Evolutionary conservation across 2,888 invertebrate genomes (phyloP).

Genomic region (Dyspetes luteomarginatus): DNA sequence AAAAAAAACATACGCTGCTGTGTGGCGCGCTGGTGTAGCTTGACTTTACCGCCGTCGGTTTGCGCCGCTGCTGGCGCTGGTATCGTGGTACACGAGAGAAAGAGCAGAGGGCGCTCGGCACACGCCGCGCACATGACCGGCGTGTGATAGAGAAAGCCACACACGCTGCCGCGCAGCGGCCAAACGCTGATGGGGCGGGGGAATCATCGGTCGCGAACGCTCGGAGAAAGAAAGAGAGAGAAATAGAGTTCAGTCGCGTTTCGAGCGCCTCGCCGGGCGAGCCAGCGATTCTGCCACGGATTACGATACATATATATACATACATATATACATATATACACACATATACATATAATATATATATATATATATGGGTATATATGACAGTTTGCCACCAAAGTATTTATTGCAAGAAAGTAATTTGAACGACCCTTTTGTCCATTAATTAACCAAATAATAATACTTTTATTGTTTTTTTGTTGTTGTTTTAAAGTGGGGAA

Average conservation of each 20-base stretch:
- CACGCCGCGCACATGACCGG: conserved; percentile 48
- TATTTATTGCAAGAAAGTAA: not conserved
- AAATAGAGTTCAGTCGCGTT: conserved; percentile 62
- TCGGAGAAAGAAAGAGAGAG: conserved; percentile 1
- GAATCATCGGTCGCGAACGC: not conserved
- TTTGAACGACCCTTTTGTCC: not conserved
- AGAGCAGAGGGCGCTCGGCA: conserved; percentile 29
- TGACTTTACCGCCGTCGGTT: not conserved
- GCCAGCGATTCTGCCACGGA: conserved; percentile 40
- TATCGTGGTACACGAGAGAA: not conserved
- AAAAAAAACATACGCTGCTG: not conserved
- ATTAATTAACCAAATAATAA: not conserved
- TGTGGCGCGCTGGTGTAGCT: not conserved
- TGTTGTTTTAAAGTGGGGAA: not conserved
- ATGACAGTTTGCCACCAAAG: not conserved
- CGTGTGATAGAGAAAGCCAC: not conserved
- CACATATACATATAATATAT: not conserved
- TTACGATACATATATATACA: not conserved
- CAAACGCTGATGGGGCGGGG: not conserved
- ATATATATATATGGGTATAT: conserved; percentile 6
- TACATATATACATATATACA: not conserved
- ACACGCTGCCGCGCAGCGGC: not conserved
- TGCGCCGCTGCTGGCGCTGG: not conserved
- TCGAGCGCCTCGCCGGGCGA: conserved; percentile 63
- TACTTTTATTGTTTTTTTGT: not conserved